These are phyloP conservation scores for Lasius platythorax DNA, from an alignment of 2,888 invertebrate genomes.

Conservation along the genomic window DNA sequence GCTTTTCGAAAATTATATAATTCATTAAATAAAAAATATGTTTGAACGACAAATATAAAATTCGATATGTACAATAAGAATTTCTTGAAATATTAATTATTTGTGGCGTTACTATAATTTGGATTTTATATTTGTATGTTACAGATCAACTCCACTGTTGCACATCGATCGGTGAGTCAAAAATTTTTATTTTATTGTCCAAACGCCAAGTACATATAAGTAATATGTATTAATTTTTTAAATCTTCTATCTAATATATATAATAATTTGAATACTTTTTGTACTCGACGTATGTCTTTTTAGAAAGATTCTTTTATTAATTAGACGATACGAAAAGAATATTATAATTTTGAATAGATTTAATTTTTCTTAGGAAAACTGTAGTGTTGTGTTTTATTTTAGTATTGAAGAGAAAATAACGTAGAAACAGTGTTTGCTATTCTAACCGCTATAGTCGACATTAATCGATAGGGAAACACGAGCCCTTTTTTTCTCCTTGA, in stretches of 20 bases:
- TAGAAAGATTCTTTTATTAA: not conserved
- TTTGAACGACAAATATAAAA: not conserved
- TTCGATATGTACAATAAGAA: not conserved
- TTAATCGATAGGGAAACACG: slow-evolving; percentile 10
- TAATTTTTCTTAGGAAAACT: not conserved
- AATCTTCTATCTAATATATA: not conserved
- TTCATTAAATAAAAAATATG: not conserved
- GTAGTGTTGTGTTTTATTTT: not conserved
- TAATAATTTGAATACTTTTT: not conserved
- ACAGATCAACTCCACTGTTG: not conserved
- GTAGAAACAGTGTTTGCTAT: not conserved
- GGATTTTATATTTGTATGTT: not conserved
- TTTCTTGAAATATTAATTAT: not conserved
- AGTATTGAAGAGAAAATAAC: not conserved
- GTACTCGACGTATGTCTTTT: not conserved
- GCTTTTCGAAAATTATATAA: not conserved
- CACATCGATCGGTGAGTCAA: not conserved
- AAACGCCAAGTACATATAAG: not conserved
- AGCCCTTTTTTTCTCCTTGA: not conserved
- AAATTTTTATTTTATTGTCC: not conserved
- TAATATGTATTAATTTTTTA: not conserved
- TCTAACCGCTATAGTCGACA: not conserved
- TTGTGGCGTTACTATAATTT: not conserved
- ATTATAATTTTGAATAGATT: not conserved
- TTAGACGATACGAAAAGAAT: not conserved